These are phyloP conservation scores for Gypaetus barbatus DNA, from an alignment of 2,797 vertebrate genomes.

Conservation along the genomic window DNA sequence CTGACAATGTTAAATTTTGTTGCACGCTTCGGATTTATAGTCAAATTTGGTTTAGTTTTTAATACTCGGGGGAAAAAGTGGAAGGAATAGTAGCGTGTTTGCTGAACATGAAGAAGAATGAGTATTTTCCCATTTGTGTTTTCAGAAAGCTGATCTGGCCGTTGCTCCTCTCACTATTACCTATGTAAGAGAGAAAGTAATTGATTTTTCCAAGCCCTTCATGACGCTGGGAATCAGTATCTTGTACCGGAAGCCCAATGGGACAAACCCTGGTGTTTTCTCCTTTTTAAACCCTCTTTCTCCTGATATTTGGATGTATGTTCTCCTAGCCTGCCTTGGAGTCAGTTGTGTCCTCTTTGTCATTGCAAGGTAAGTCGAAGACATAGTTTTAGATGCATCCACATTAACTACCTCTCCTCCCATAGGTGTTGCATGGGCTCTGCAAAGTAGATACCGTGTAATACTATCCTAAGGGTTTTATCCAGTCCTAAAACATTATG, in stretches of 20 bases:
- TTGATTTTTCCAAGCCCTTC: constrained; percentile 98
- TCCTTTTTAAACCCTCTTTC: constrained; percentile 97
- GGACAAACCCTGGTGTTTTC: constrained; percentile 96
- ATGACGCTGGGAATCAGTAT: constrained; percentile 98
- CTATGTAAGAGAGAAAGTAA: constrained; percentile 96
- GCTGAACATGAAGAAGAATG: background rate
- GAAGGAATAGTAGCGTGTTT: background rate
- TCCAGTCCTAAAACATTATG: background rate
- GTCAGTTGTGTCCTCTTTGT: constrained; percentile 99
- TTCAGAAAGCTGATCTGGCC: constrained; percentile 94
- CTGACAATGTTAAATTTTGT: background rate
- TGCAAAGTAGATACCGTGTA: background rate
- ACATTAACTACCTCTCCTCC: background rate
- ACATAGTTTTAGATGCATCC: background rate
- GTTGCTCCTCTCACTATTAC: constrained; percentile 98
- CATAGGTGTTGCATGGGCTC: background rate
- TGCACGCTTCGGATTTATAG: background rate
- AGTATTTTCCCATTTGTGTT: constrained; percentile 26
- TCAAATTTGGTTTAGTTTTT: background rate
- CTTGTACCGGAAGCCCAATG: constrained; percentile 95
- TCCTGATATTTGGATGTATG: constrained; percentile 99
- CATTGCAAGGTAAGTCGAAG: constrained; percentile 89
- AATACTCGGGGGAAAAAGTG: background rate
- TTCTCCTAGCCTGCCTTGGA: constrained; percentile 93
- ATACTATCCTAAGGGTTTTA: background rate